A percentile compares a stretch with the other conserved stretches of the same genome.
These are phyloP conservation scores for Papilio xuthus DNA, from an alignment of 1,140 invertebrate genomes.

Conservation along the genomic window DNA sequence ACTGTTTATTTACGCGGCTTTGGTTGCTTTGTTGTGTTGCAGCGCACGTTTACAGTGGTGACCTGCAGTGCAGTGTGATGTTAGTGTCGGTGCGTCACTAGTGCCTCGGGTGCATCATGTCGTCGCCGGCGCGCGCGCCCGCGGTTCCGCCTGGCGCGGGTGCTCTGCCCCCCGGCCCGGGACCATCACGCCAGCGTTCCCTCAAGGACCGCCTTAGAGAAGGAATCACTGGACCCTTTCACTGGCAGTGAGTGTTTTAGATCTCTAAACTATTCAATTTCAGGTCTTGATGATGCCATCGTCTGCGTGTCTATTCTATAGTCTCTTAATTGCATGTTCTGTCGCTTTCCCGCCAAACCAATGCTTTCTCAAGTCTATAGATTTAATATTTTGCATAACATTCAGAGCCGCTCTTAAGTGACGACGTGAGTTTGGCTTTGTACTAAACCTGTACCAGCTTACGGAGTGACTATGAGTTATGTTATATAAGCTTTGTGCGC, in stretches of 20 bases:
- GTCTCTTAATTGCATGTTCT: conserved; percentile 23
- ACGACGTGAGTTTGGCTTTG: conserved; percentile 1
- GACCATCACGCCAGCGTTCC: conserved; percentile 84
- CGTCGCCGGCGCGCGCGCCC: conserved; percentile 74
- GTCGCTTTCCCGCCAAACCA: background rate
- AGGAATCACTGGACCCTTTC: conserved; percentile 88
- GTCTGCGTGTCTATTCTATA: background rate
- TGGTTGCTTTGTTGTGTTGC: conserved; percentile 71
- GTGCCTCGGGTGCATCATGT: conserved; percentile 62
- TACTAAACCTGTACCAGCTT: background rate
- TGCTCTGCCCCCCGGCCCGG: conserved; percentile 81
- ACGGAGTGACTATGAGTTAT: background rate
- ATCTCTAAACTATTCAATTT: conserved; percentile 34
- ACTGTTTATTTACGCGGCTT: conserved; percentile 69
- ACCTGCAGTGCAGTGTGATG: conserved; percentile 65
- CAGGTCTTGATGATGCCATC: conserved; percentile 4
- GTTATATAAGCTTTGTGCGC: conserved; percentile 11
- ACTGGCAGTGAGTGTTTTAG: conserved; percentile 87
- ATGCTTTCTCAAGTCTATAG: conserved; percentile 8
- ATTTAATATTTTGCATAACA: background rate
- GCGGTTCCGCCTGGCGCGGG: conserved; percentile 71
- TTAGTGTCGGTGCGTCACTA: conserved; percentile 62
- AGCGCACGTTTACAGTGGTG: conserved; percentile 74
- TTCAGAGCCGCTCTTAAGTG: background rate
- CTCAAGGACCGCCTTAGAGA: conserved; percentile 88